Evolutionary conservation across 2,797 vertebrate species (phyloP).

Genomic region (Catharus ustulatus): DNA sequence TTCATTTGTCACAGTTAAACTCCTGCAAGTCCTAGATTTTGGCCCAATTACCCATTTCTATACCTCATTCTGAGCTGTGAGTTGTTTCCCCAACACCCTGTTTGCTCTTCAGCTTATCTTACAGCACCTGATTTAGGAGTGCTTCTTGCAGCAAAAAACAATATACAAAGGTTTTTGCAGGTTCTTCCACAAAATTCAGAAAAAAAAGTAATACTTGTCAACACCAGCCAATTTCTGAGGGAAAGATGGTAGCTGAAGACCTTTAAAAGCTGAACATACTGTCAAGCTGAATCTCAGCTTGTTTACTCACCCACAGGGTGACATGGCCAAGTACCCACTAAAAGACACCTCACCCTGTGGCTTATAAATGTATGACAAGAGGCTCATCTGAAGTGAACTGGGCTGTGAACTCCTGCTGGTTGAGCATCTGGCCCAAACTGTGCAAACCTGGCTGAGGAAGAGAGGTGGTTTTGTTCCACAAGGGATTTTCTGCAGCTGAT

Average conservation of each 20-base stretch:
- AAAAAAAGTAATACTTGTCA: not conserved
- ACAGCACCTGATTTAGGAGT: not conserved
- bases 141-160: not conserved
- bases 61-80: not conserved
- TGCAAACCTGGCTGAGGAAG: not conserved
- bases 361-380: not conserved
- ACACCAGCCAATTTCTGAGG: not conserved
- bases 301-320: fast-evolving
- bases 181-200: not conserved
- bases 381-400: not conserved
- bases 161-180: not conserved
- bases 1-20: not conserved
- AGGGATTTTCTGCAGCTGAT: not conserved
- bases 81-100: not conserved
- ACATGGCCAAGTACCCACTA: not conserved
- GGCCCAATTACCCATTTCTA: not conserved
- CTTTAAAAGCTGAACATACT: not conserved
- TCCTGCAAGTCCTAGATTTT: not conserved
- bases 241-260: not conserved
- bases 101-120: not conserved
- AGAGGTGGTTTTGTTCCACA: not conserved
- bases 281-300: not conserved
- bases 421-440: not conserved
- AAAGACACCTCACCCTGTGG: not conserved
- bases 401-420: not conserved